Base-by-base conservation (phyloP, 2,797 vertebrate species). In the Yasuhikotakia modesta region DNA sequence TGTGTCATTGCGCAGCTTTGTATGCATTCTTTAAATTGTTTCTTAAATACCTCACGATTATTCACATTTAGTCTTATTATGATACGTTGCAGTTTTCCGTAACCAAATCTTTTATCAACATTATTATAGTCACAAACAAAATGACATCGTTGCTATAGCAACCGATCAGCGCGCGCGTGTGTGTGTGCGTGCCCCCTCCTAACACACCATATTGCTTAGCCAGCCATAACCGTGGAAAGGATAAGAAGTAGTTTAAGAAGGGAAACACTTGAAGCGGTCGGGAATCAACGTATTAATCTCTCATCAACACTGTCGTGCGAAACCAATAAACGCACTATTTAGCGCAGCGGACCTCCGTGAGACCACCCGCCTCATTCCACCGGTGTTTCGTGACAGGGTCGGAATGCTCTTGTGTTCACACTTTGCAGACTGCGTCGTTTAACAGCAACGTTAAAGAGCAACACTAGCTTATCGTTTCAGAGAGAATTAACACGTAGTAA, bases 81-180 rank as follows among this genome's bases (percentile, higher is more conserved):
- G 48, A 17, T 32, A 39, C 13, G 17, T 48, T 32, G 5, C 45
- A n/a, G 83, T 86, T 86, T 85, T 86, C 87, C 84, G 86, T 48
- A 82, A 84, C 80, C 88, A 87, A 81, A 86, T 90, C 89, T 93
- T 92, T 92, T n/a, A 75, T 66, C 21, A 57, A 75, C 52, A 76
- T 76, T 46, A 67, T 77, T 77, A 77, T 55, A 93, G 92, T 91
- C 91, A 92, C 89, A 90, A 91, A 91, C 91, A 92, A 93, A 93
- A 93, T 93, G 92, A 93, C 90, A 93, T 90, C 90, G 93, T 94
- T 94, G 91, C 92, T 89, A 88, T 93, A 91, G 92, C 91, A 94
- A 94, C 93, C 87, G 68, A 85, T 78, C 74, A 79, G 39, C 73
- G 69, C 76, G 61, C 30, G 13, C 30, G 13, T 43, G 39, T 43